phyloP scores from a whole-genome alignment of 2,113 vertebrate species.

The Notarius quadriscutis region DNA sequence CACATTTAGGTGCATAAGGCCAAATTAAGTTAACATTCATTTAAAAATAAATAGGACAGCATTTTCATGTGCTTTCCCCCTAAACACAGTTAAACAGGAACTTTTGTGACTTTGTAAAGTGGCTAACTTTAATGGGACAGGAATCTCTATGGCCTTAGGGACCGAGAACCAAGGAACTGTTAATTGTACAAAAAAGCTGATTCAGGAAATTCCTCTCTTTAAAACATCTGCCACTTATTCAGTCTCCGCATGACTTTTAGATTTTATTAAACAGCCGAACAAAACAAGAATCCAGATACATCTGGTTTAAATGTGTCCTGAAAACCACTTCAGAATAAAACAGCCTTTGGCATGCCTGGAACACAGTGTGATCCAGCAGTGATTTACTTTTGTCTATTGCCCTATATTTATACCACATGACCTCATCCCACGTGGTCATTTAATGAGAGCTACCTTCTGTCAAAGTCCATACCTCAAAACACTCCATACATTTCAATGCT shows the following conservation, averaged over 20 bases:
- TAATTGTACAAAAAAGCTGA: not conserved
- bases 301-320: not conserved
- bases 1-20: not conserved
- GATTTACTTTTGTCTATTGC: not conserved
- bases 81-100: not conserved
- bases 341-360: not conserved
- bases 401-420: not conserved
- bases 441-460: not conserved
- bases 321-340: not conserved
- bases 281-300: not conserved
- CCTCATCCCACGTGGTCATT: not conserved
- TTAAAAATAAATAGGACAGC: no score
- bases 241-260: not conserved
- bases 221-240: not conserved
- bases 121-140: conserved; percentile 18
- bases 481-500: not conserved
- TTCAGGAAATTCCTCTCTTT: conserved; percentile 4
- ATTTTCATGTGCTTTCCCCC: not conserved
- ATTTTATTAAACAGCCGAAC: not conserved
- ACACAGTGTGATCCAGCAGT: not conserved
- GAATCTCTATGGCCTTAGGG: not conserved
- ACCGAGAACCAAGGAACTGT: not conserved
- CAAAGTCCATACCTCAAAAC: not conserved
- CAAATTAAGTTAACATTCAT: not conserved
- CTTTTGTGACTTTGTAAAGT: not conserved